These are phyloP conservation scores for Eumeta japonica DNA, from an alignment of 1,140 invertebrate genomes.

Conservation along the genomic window DNA sequence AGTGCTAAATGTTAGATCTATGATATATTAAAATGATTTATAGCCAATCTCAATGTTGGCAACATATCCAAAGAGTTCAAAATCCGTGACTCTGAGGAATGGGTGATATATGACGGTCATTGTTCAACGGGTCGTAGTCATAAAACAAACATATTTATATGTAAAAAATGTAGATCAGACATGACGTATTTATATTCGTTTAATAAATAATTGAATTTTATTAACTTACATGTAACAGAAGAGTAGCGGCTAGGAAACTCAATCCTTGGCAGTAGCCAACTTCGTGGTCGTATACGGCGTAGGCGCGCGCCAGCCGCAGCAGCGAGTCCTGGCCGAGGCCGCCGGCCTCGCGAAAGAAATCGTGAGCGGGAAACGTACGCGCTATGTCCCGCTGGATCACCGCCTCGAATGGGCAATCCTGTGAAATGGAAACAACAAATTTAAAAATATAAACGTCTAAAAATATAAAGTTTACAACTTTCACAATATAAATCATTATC, in stretches of 20 bases:
- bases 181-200: not conserved
- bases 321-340: slow-evolving; percentile 91
- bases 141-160: not conserved
- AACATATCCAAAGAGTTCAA: too few relatives aligned
- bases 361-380: slow-evolving; percentile 97
- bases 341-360: slow-evolving; percentile 92
- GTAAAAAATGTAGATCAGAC: not conserved
- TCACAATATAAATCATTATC: too few relatives aligned
- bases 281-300: slow-evolving; percentile 95
- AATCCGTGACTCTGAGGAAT: too few relatives aligned
- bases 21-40: too few relatives aligned
- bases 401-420: slow-evolving; percentile 87
- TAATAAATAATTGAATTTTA: too few relatives aligned
- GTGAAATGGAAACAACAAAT: slow-evolving; percentile 10
- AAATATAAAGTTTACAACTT: too few relatives aligned
- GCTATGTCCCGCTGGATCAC: slow-evolving; percentile 96
- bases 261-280: slow-evolving; percentile 98
- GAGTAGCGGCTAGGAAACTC: slow-evolving; percentile 93
- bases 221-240: slow-evolving; percentile 87
- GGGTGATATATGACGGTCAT: too few relatives aligned
- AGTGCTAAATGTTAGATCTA: too few relatives aligned
- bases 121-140: too few relatives aligned
- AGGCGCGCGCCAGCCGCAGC: slow-evolving; percentile 94
- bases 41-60: too few relatives aligned
- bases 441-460: too few relatives aligned